These are phyloP conservation scores for Drosophila stalkeri DNA, from an alignment of 2,888 invertebrate species.

Conservation along the genomic window DNA sequence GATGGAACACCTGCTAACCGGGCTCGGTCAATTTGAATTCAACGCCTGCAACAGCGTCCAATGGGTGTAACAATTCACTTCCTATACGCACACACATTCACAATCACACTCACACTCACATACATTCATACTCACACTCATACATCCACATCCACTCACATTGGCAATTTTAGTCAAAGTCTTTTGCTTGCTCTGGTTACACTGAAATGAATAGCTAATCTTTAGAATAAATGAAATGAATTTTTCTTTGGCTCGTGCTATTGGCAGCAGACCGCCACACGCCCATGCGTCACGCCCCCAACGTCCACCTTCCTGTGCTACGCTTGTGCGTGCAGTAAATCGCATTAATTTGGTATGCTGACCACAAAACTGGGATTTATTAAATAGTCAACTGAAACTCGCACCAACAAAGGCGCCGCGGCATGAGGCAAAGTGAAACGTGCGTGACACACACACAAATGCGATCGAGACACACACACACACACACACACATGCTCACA, in stretches of 20 bases:
- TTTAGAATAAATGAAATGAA: slow-evolving; percentile 78
- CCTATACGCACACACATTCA: slow-evolving; percentile 25
- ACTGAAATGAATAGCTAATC: slow-evolving; percentile 79
- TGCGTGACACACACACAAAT: slow-evolving; percentile 74
- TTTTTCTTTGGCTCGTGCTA: slow-evolving; percentile 50
- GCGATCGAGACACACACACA: slow-evolving; percentile 33
- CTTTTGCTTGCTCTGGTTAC: slow-evolving; percentile 18
- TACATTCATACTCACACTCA: background rate
- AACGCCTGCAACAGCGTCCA: slow-evolving; percentile 50
- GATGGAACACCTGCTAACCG: slow-evolving; percentile 70
- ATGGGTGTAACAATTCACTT: slow-evolving; percentile 63
- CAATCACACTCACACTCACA: background rate
- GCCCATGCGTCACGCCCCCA: background rate
- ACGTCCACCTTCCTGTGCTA: background rate
- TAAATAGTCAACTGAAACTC: slow-evolving; percentile 78
- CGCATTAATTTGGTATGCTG: slow-evolving; percentile 82
- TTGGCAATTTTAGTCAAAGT: background rate
- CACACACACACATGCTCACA: slow-evolving; percentile 24
- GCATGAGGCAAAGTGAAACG: slow-evolving; percentile 42
- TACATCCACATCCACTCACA: no score
- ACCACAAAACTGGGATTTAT: slow-evolving; percentile 82
- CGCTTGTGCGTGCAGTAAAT: slow-evolving; percentile 60
- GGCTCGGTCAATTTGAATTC: slow-evolving; percentile 58
- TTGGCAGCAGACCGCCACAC: slow-evolving; percentile 38
- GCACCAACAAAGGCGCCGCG: slow-evolving; percentile 32